Base-by-base conservation (phyloP, 2,797 vertebrate species). In the Florisuga fusca region DNA sequence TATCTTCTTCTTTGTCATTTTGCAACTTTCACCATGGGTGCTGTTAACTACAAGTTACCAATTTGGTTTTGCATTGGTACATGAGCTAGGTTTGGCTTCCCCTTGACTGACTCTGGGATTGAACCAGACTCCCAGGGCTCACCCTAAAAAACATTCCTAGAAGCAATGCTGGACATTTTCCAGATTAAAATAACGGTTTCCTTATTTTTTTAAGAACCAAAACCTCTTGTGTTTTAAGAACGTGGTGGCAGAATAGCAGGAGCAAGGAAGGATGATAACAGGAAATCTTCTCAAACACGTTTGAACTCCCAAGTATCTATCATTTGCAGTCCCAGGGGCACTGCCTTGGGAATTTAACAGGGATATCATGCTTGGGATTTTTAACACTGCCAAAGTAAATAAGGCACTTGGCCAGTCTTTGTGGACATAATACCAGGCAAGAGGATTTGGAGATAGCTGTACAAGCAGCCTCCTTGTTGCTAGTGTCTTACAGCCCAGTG, bases 221-320 rank as follows among this genome's bases (percentile, higher is more conserved):
- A 72, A 87, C 26, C 15, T 69, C 69, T 84, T n/a, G n/a, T 75
- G 19, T 85, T 69, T 38, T 53, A 68, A 82, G 25, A 89, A 66
- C 51, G 34, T 23, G 29, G 58, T 81, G 66, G 54, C 82, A 91
- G 87, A 96, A 79, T 29, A 72, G 11, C 54, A 78, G 62, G n/a
- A 92, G 31, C 87, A 81, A 89, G 38, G 15, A 64, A 87, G 62
- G 50, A 58, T 87, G 92, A 92, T 95, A 96, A 92, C 66, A 86
- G 33, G 45, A 91, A 89, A 92, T 95, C 94, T 92, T 88, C 69
- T 95, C 48, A 69, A 91, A 94, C 89, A 84, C 88, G 75, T 87
- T 95, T 95, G 45, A 78, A 36, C 79, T 72, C 81, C 62, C 51
- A 75, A 54, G 15, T 94, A 93, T 95, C 91, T 96, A 31, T 34